Percentiles rank a stretch among this genome's conserved stretches.
These are phyloP conservation scores for Furnarius figulus DNA, from an alignment of 2,113 vertebrate species.

Conservation along the genomic window DNA sequence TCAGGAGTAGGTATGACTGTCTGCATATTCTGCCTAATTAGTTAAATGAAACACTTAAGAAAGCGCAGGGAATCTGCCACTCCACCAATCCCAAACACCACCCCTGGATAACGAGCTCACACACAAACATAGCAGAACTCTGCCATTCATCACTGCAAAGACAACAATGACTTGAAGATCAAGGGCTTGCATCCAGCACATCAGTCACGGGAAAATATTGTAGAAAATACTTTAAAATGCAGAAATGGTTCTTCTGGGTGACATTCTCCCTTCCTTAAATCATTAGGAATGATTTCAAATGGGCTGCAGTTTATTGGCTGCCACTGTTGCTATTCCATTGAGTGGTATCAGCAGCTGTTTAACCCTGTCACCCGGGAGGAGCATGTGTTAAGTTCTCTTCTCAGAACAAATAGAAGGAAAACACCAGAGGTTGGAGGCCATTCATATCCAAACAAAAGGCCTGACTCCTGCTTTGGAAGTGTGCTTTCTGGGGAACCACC, in stretches of 20 bases:
- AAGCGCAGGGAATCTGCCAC: background rate
- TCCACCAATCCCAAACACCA: background rate
- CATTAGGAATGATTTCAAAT: background rate
- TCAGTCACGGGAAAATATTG: background rate
- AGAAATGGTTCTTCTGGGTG: conserved; percentile 33
- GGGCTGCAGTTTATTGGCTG: background rate
- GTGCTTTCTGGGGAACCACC: background rate
- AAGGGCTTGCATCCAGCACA: background rate
- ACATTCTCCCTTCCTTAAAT: conserved; percentile 4
- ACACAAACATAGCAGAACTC: background rate
- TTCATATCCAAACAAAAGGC: background rate
- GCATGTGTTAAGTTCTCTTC: background rate
- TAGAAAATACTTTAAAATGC: conserved; percentile 2
- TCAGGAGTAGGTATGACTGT: background rate
- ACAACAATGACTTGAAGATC: background rate
- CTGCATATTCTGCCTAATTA: background rate
- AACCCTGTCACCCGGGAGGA: background rate
- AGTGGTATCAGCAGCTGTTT: background rate
- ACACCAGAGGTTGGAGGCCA: background rate
- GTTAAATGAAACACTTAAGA: background rate
- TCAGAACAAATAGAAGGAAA: background rate
- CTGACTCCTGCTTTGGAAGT: background rate
- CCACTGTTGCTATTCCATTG: background rate
- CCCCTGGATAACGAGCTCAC: background rate
- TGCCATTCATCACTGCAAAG: background rate